Base-by-base conservation (phyloP, 2,888 invertebrate genomes). In the Anthophora plumipes region DNA sequence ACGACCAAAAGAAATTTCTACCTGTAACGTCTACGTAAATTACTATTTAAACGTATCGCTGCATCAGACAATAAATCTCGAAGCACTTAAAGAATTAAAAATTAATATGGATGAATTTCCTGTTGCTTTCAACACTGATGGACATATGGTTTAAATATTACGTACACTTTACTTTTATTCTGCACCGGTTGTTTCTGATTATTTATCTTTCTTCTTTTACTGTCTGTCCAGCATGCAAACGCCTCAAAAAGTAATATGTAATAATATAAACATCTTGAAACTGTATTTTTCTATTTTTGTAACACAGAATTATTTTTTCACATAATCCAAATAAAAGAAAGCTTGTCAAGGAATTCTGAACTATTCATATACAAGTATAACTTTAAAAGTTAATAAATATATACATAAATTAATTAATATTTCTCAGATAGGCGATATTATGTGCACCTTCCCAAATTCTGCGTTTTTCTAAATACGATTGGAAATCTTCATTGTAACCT, bases 81-180 rank as follows among this genome's bases (percentile, higher is more conserved):
- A 12, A 60, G 88, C 82, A 88, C 88, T 88, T 86, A 85, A 83
- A 74, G 86, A 89, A 88, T 89, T 90, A 88, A 88, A 89, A 86
- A 89, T 88, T 80, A 73, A 59, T 48, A 55, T 46, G 46, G 63
- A 41, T 43, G 39, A 60, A 60, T 60, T 66, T 77, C 72, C 67
- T 82, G 84, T 78, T 82, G 80, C 46, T 75, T 69, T 14, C 12
- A 73, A 57, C 68, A 17, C 41, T 60, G 54, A 80, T 76, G 67
- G 57, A 80, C 67, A 74, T 25, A 72, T 41, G 41, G 54, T 55
- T 57, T 57, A 52, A 68, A 73, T 64, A 74, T 76, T 60, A 52
- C 46, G 2, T 31, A 3, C 31, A 31, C 17, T 25, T 54, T 69
- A 46, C 20, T 60, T 43, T 59, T 17, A 22, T 59, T 54, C n/a